These are phyloP conservation scores for Psettodes erumei DNA, from an alignment of 2,113 vertebrate species.

Conservation along the genomic window DNA sequence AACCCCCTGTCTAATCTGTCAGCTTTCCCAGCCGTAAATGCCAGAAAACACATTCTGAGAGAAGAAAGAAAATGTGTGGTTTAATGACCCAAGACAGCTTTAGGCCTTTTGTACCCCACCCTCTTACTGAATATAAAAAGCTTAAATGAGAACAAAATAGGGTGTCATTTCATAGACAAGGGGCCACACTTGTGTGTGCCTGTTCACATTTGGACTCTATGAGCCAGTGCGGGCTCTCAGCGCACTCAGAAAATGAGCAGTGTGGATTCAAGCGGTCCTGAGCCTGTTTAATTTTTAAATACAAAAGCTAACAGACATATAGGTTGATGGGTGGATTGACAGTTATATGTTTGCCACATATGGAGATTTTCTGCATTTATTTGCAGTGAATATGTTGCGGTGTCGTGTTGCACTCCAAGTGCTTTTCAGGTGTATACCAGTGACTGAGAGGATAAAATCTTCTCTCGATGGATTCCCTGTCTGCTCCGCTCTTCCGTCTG, in stretches of 20 bases:
- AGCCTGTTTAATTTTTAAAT: slow-evolving; percentile 16
- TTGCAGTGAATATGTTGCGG: slow-evolving; percentile 10
- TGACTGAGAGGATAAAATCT: slow-evolving; percentile 49
- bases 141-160: slow-evolving; percentile 76
- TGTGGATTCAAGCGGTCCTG: slow-evolving; percentile 31
- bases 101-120: slow-evolving; percentile 67
- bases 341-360: too few relatives aligned
- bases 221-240: slow-evolving; percentile 14
- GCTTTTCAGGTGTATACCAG: slow-evolving; percentile 21
- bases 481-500: slow-evolving; percentile 64
- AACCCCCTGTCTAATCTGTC: slow-evolving; percentile 78
- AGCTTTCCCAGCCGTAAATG: slow-evolving; percentile 67
- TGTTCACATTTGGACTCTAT: slow-evolving; percentile 31
- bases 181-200: slow-evolving; percentile 40
- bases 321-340: too few relatives aligned
- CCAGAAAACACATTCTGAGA: slow-evolving; percentile 74
- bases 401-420: slow-evolving; percentile 8
- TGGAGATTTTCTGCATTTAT: not conserved
- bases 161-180: slow-evolving; percentile 62
- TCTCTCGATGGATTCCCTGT: slow-evolving; percentile 50
- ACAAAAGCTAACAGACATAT: too few relatives aligned
- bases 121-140: slow-evolving; percentile 74
- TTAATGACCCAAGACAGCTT: slow-evolving; percentile 80
- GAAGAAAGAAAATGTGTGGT: slow-evolving; percentile 72
- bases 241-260: slow-evolving; percentile 10